Evolutionary conservation across 2,113 vertebrate species (phyloP), one percentile per base, ranked within the genome.

Genomic region (Narcine bancroftii): DNA sequence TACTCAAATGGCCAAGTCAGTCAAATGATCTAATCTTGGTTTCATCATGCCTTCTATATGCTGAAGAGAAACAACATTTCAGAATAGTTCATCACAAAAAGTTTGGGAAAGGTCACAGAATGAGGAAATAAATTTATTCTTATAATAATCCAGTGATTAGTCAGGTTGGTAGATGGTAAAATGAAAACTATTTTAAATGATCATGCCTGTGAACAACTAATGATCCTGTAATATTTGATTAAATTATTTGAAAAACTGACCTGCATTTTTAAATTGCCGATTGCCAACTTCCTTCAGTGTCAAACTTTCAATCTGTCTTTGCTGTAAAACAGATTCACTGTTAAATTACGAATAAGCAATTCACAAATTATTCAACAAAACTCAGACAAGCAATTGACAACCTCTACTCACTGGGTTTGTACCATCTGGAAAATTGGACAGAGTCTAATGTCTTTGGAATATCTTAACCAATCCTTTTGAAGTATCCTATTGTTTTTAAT

Each of bases 261-360:
- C 97, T 96, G 96, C 97, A 93, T 95, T 96, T 94, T 98, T 99
- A 94, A 99, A 99, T n/a, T 96, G 97, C 0, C 94, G 93, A 77
- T 99, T 99, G 91, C 98, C 98, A 77, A 95, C 95, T 93, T 98
- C 98, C 93, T 99, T 99, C 93, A 99, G 94, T 2, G 6, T 92
- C 11, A 95, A 94, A 94, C 98, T 98, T 92, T 97, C 95, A 92
- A 96, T 95, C 95, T 95, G 96, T 94, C 97, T 97, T 92, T 94
- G 97, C 98, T 99, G 94, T 93, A 97, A 97, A 15, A 94, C 19
- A 94, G 73, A 94, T 60, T 36, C 29, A n/a, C 60, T 60, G 17
- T 72, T 50, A 92, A 45, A 42, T 29, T 29, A 21, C 9, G 83
- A 87, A 71, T 65, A 69, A 29, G 21, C 21, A 69, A 24, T 69